phyloP scores from a whole-genome alignment of 2,113 vertebrate genomes.

The Pogona vitticeps region DNA sequence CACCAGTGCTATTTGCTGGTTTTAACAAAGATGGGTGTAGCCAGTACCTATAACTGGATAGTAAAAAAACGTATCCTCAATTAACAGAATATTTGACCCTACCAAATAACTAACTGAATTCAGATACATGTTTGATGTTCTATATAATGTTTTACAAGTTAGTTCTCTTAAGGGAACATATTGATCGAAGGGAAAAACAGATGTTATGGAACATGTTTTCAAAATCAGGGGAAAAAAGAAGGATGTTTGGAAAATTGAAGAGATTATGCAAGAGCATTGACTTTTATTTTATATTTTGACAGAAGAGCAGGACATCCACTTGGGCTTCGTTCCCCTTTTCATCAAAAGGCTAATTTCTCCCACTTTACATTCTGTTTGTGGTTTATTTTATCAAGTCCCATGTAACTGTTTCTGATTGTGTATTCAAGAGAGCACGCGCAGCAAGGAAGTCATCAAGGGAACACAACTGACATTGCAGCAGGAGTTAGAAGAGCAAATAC shows the following conservation, averaged over 20 bases:
- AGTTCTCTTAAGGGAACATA: slow-evolving; percentile 55
- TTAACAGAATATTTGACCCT: slow-evolving; percentile 62
- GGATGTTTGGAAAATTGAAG: slow-evolving; percentile 52
- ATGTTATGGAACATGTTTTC: slow-evolving; percentile 59
- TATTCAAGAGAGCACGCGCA: slow-evolving; percentile 53
- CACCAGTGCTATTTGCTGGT: not conserved
- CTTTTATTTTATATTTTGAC: slow-evolving; percentile 26
- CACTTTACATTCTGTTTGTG: slow-evolving; percentile 47
- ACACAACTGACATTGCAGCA: slow-evolving; percentile 57
- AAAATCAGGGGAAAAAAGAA: slow-evolving; percentile 26
- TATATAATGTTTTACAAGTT: slow-evolving; percentile 60
- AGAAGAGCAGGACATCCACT: slow-evolving; percentile 27
- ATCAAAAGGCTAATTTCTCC: slow-evolving; percentile 49
- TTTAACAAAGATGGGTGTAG: slow-evolving; percentile 54
- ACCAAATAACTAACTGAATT: slow-evolving; percentile 65
- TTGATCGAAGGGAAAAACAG: slow-evolving; percentile 57
- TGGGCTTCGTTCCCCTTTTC: slow-evolving; percentile 35
- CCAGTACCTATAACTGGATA: slow-evolving; percentile 48
- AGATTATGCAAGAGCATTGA: slow-evolving; percentile 40
- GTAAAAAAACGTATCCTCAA: slow-evolving; percentile 54
- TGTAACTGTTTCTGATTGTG: slow-evolving; percentile 10
- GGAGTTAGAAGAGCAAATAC: slow-evolving; percentile 27
- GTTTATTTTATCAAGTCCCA: slow-evolving; percentile 26
- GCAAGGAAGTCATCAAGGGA: slow-evolving; percentile 61
- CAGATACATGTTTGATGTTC: slow-evolving; percentile 55